Base-by-base conservation (phyloP, 2,888 invertebrate species). In the Yponomeuta cagnagella region DNA sequence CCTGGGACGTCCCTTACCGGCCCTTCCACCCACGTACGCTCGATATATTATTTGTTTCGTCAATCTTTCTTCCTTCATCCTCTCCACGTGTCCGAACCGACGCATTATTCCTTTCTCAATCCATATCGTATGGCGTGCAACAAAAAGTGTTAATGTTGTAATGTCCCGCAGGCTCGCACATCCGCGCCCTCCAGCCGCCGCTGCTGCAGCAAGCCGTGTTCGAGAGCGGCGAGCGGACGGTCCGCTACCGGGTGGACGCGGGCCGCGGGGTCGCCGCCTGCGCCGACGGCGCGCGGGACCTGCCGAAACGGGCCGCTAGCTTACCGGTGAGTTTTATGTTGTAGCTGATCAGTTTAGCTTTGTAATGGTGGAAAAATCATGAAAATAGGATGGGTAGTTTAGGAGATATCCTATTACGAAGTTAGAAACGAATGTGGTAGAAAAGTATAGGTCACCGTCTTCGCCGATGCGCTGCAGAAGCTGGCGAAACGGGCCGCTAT, bases 131-230 rank as follows among this genome's bases (percentile, higher is more conserved):
- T 23, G 23, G 23, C 23, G 23, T 23, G 23, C 23, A 23, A 23
- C 0, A 23, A 23, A 23, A 23, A 23, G 23, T 23, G 23, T 23
- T 23, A 23, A 23, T 23, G 23, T 23, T 23, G 23, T 23, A 23
- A 23, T 33, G 1, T 33, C 33, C 33, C 33, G 33, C 76, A 90
- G 90, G 94, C 15, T 84, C 88, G 0, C 84, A 83, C 74, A 80
- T 91, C 1, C 82, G 91, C 0, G 92, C 94, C 67, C 93, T 97
- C 71, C 95, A 96, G 79, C 96, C 97, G 37, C 97, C 97, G 3
- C 90, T 96, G 76, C 91, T 97, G 70, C 97, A 97, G 82, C 97
- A 97, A 85, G 97, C 97, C 67, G 95, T 97, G 65, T 97, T 97
- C 88, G 97, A 97, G 85, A 96, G 96, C 84, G 94, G 81, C 69